Evolutionary conservation across 2,797 vertebrate genomes (phyloP), one percentile per base, ranked within the genome.

Genomic region (Odontamblyopus rebecca): DNA sequence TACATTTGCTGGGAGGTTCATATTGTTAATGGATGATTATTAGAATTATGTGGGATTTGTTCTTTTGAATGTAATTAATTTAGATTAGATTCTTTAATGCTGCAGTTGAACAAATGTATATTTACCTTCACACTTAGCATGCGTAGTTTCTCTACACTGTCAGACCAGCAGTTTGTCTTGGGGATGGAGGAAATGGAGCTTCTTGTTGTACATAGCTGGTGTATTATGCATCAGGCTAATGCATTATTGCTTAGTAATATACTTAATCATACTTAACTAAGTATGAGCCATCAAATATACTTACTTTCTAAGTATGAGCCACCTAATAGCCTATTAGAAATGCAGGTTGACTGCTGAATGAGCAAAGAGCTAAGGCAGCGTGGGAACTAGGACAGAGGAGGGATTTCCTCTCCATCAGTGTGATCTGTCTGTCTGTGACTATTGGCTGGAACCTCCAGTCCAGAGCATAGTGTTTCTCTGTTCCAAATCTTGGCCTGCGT

Each of bases 351-450:
- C 54, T 62, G 61, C 77, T 74, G 72, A 71, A 74, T 73, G 69
- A 71, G 5, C 16, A 54, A 61, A 71, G 61, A 65, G 26, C 65
- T 41, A 74, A 71, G 66, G 69, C 74, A 73, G 65, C 30, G 70
- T 86, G 87, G 70, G 82, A 77, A 80, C 67, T 77, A 75, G 79
- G 69, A 27, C 73, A 32, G 19, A 65, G 38, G 38, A 65, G 63
- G 68, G 61, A 64, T 68, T 57, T 53, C 32, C 23, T 41, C 68
- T 69, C 53, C 12, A 35, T 27, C 29, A 19, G 13, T 29, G 9
- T 48, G 51, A 16, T 61, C 18, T 62, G 32, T 71, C 57, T 59
- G 23, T 68, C 56, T 4, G 54, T 48, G n/a, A 27, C 61, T 62
- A 38, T 62, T 62, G 61, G 61, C 61, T 38, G 19, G 59, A 61